Conservation (phyloP, 1,140 invertebrate genomes). For the Brachionus plicatilis region DNA sequence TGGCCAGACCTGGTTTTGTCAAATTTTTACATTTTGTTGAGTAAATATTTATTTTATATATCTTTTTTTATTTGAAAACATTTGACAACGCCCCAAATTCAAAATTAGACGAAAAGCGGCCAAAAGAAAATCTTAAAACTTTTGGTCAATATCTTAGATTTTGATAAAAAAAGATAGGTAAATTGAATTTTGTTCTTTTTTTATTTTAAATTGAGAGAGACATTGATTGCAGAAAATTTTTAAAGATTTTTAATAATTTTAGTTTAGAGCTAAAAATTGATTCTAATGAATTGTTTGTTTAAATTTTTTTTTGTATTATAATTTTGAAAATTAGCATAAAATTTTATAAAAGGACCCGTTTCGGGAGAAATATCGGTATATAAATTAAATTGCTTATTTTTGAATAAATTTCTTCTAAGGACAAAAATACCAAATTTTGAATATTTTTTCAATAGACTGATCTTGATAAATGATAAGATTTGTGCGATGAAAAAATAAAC, state of each 20-base stretch:
- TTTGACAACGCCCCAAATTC: not conserved
- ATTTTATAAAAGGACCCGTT: not conserved
- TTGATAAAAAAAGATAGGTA: too few species aligned
- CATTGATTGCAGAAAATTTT: not conserved
- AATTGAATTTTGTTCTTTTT: not conserved
- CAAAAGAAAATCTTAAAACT: too few species aligned
- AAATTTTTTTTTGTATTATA: not conserved
- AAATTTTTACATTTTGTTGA: not conserved
- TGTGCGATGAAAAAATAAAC: not conserved
- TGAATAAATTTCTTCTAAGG: too few species aligned
- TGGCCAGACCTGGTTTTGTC: not conserved
- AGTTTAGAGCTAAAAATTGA: not conserved
- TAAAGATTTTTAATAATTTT: not conserved
- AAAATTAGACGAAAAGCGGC: too few species aligned
- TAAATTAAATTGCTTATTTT: too few species aligned
- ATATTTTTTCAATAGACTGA: too few species aligned
- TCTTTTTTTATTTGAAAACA: not conserved
- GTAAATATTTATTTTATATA: not conserved
- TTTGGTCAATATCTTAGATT: too few species aligned
- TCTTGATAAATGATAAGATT: not conserved
- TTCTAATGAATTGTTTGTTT: not conserved
- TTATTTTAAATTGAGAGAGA: not conserved
- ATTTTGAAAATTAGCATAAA: not conserved
- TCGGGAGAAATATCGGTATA: not conserved
- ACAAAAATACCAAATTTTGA: too few species aligned